Base-by-base conservation (phyloP, 2,113 vertebrate species). In the Tragulus kanchil region DNA sequence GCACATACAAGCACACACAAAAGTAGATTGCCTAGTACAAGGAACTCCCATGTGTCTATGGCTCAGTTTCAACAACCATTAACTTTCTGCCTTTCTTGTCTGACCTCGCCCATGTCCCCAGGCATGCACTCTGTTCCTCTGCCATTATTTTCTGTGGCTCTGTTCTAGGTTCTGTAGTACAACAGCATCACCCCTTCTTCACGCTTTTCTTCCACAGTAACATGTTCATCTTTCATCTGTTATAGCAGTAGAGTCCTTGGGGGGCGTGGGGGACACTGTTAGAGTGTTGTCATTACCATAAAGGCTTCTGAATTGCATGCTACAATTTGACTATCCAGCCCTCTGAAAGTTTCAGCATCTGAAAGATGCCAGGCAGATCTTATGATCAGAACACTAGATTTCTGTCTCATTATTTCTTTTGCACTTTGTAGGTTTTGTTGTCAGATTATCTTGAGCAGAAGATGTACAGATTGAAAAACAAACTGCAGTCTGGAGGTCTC, bases 261-360 rank as follows among this genome's bases (percentile, higher is more conserved):
- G 0, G 8, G 64, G 50, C 10, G 31, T 15, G 45, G 31, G 23
- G 26, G 0, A 13, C 36, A 36, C 36, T 36, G 36, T 36, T 36
- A 36, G 36, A 36, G 36, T 36, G 8, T 84, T 85, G 13, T 54
- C 45, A 31, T 48, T 69, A 71, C 14, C 64, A 21, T 79, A 59
- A 87, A 56, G 17, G 59, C 56, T 83, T 84, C 77, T 83, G 36
- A 82, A 64, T 89, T 85, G 17, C 6, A 31, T 64, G 42, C 59
- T 89, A 12, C 8, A 86, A 54, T 31, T 83, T 79, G 15, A 84
- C 67, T 64, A 21, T 89, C 26, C 8, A 65, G 69, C 21, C 62
- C 85, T 87, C 67, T 87, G 61, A 25, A 94, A 87, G 92, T 92
- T 90, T 87, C 3, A 87, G 82, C 62, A 90, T 95, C 75, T 81